Evolutionary conservation across 2,113 vertebrate species (phyloP).

Genomic region (Mixornis gularis): DNA sequence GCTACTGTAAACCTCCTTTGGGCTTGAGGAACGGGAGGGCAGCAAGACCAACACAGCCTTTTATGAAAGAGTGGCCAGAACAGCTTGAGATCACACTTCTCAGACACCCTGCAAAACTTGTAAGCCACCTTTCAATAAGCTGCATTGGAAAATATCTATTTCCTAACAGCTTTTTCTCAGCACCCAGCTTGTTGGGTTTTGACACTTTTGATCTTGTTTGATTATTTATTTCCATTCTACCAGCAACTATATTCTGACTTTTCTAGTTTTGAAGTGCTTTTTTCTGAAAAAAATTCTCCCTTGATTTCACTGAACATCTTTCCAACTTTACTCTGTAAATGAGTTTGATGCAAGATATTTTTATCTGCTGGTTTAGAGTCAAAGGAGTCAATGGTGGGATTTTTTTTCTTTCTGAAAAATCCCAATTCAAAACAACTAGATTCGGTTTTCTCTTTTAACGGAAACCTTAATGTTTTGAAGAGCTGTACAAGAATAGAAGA

Average conservation of each 20-base stretch:
- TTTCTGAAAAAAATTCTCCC: background rate
- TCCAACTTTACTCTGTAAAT: background rate
- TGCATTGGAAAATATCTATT: background rate
- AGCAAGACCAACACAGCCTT: background rate
- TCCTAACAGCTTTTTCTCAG: background rate
- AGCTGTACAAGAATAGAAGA: background rate
- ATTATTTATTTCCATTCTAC: background rate
- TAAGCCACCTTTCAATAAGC: background rate
- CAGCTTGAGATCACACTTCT: background rate
- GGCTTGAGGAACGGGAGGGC: background rate
- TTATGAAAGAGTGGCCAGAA: background rate
- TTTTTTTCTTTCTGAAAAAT: background rate
- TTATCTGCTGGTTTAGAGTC: background rate
- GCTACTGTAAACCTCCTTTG: background rate
- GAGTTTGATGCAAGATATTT: background rate
- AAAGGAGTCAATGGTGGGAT: rapidly evolving
- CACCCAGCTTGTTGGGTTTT: background rate
- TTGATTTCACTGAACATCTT: background rate
- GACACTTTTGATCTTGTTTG: background rate
- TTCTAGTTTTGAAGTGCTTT: background rate
- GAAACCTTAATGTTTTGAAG: background rate
- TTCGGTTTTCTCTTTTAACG: background rate
- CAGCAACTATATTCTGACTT: background rate
- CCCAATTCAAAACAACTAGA: background rate
- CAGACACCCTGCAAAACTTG: background rate